Evolutionary conservation across 2,113 vertebrate genomes (phyloP), one percentile per base, ranked within the genome.

Genomic region (Eublepharis macularius): DNA sequence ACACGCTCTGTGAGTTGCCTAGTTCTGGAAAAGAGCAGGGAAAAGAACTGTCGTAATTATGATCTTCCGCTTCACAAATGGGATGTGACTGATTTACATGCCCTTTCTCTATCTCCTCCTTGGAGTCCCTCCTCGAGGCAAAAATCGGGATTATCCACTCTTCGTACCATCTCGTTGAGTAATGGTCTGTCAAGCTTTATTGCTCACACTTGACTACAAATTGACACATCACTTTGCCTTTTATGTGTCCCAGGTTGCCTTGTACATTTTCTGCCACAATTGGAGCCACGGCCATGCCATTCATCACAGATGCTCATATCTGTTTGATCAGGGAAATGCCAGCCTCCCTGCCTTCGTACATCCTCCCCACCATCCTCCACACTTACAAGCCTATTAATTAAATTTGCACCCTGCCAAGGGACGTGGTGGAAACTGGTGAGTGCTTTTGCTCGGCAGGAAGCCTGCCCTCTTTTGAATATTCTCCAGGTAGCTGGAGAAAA

Each of bases 241-340:
- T 85, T 57, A 43, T 4, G 47, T 34, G 34, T 60, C 47, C 19
- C 16, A 77, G n/a, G 39, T n/a, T 43, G 69, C 45, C 49, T 76
- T 73, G 32, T 65, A 75, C 47, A 1, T 0, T 65, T 90, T 5
- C 34, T 12, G 47, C 36, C 0, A 0, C 0, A 6, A 16, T 6
- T 32, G 66, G 26, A 80, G 17, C 10, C 73, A 17, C 34, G 3
- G 80, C 65, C 21, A 17, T 65, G 78, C 65, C 26, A 17, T 69
- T 68, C 24, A 66, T 80, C 60, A 85, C 29, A 36, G 57, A 19
- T 12, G 2, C 63, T 81, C 60, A 39, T 57, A 83, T 39, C 80
- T 51, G 57, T 80, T 86, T 69, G 39, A 36, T 9, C 1, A 0
- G 6, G n/a, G 39, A 47, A 86, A 69, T 0, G 0, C 16, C 45